These are phyloP conservation scores for Drymonia ruficornis DNA, from an alignment of 2,888 invertebrate species.

Conservation along the genomic window DNA sequence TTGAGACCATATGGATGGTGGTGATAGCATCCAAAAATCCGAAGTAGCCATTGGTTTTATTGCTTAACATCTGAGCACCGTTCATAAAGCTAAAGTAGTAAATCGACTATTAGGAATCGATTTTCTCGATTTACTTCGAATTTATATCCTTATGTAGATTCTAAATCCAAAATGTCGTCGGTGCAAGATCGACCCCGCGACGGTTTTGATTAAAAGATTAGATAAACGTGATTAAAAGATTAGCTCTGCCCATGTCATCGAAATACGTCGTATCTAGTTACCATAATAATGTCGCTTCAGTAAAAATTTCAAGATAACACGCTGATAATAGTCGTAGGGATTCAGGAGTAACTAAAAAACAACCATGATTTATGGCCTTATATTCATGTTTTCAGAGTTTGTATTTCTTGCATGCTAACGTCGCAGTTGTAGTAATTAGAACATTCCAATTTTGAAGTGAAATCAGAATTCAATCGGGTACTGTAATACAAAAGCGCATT, in stretches of 20 bases:
- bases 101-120: background rate
- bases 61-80: no score
- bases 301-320: conserved; percentile 4
- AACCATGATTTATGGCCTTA: conserved; percentile 1
- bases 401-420: no score
- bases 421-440: no score
- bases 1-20: no score
- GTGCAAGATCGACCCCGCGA: conserved; percentile 4
- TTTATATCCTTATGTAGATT: background rate
- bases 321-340: background rate
- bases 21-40: no score
- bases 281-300: conserved; percentile 2
- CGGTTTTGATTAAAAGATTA: conserved; percentile 18
- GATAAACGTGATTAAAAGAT: conserved; percentile 22
- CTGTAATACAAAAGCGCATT: no score
- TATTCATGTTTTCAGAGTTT: no score
- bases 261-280: conserved; percentile 10
- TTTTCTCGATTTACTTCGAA: background rate
- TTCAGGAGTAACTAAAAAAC: background rate
- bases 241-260: conserved; percentile 6
- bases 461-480: no score
- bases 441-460: no score
- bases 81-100: no score
- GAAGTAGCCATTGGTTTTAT: no score
- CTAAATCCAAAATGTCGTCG: no score